Evolutionary conservation across 2,888 invertebrate genomes (phyloP).

Genomic region (Pogonocherus hispidulus): DNA sequence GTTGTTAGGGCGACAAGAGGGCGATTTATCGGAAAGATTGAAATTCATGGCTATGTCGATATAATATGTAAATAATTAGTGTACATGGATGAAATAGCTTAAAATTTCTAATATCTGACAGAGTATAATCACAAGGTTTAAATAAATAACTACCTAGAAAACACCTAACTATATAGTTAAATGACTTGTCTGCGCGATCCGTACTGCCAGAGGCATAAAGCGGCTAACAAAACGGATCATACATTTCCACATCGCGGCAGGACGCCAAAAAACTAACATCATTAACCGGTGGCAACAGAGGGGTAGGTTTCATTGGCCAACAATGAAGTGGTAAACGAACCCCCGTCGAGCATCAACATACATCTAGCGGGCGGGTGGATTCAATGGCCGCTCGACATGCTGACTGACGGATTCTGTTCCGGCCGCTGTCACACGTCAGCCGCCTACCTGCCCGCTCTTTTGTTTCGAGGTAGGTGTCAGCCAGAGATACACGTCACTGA

Average conservation of each 20-base stretch:
- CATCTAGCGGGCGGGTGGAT: constrained; percentile 18
- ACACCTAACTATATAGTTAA: too few species aligned
- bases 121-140: too few species aligned
- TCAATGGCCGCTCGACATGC: constrained; percentile 21
- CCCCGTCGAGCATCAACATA: constrained; percentile 20
- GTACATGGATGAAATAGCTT: too few species aligned
- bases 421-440: constrained; percentile 20
- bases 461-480: constrained; percentile 21
- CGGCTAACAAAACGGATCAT: background rate
- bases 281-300: constrained; percentile 17
- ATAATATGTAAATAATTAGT: too few species aligned
- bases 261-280: constrained; percentile 1
- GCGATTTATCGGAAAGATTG: constrained; percentile 17
- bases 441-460: constrained; percentile 14
- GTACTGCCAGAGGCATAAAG: background rate
- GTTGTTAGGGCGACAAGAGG: constrained; percentile 18
- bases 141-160: too few species aligned
- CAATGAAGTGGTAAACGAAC: constrained; percentile 22
- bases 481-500: constrained; percentile 15
- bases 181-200: too few species aligned
- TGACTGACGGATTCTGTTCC: constrained; percentile 21
- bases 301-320: constrained; percentile 18
- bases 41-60: too few species aligned
- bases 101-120: too few species aligned
- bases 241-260: background rate